Base-by-base conservation (phyloP, 2,797 vertebrate species). In the Scarus forsteni region DNA sequence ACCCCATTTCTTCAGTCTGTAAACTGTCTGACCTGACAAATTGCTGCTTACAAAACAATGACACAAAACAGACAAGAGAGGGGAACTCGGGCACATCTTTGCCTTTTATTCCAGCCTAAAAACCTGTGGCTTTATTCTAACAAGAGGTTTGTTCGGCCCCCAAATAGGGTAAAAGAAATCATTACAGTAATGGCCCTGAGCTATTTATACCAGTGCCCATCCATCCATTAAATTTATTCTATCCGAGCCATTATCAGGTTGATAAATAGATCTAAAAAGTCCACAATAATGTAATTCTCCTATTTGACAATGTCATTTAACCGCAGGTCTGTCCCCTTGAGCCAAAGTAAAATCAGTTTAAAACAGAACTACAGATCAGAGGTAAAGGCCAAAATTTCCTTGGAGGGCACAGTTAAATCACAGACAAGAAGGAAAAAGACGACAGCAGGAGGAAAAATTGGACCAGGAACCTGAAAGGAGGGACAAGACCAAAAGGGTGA, bases 401-500 rank as follows among this genome's bases (percentile, higher is more conserved):
- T 56, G 49, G 46, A 60, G 74, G 68, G 5, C 57, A 62, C 6
- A 1, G 51, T 78, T 80, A 85, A 88, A 88, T 87, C 74, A 80
- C 70, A 69, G 65, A 52, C 44, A 43, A 73, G 60, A 19, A 49
- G 27, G 18, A 38, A 16, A 53, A 50, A 64, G 48, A 62, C 3
- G 42, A 74, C 39, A 63, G 60, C 43, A 55, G 61, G 64, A 57
- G 45, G 55, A 77, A 78, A 75, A 85, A 82, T 74, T 72, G 69
- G 50, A 18, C 38, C 1, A 68, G 68, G 19, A 60, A 75, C 14
- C 79, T 53, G 46, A 64, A 75, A 66, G 70, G 70, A 74, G 62
- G 61, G 46, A 85, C 67, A 52, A 60, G 49, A 71, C 61, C 19
- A 34, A 59, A 80, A 71, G 49, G 83, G 83, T 79, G 74, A 93